Evolutionary conservation across 2,888 invertebrate genomes (phyloP), one percentile per base, ranked within the genome.

Genomic region (Aricia artaxerxes): DNA sequence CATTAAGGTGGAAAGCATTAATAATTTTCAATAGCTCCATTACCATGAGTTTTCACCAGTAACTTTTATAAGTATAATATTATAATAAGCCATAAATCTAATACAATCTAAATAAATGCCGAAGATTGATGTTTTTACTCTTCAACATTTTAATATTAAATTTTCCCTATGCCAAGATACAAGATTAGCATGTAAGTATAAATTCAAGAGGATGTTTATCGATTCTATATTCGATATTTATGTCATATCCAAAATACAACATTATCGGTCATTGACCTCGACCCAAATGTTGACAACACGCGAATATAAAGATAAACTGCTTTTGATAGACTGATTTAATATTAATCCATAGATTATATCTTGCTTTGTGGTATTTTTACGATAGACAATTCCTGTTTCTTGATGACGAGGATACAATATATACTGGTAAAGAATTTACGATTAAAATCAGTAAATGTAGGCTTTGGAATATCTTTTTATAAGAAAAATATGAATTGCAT

Each of bases 211-310:
- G 61, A 24, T 61, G 24, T 38, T 69, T 69, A 69, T 69, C 35
- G 31, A 64, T 31, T 11, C 31, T 31, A 31, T 31, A 11, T 64
- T 31, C 24, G 24, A 64, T 64, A 64, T 24, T 64, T 64, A 64
- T 31, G 64, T 64, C 69, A 69, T 69, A 69, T 57, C 57, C 24
- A 77, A 40, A 53, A 31, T 49, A 75, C 1, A 61, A 38, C 11
- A 40, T 44, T 64, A 78, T 78, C 78, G 44, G 57, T 78, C 64
- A 64, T 61, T 53, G 24, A 75, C 75, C 73, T 73, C 73, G 73
- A 75, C 49, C 53, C 75, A 31, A 53, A 75, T 75, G 24, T 49
- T 75, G 44, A 49, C 75, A 44, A 75, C 53, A 57, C 53, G 53
- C 49, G 75, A 75, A 75, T 49, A 75, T 24, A 75, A 75, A 49